Evolutionary conservation across 2,797 vertebrate species (phyloP).

Genomic region (Streptopelia turtur): DNA sequence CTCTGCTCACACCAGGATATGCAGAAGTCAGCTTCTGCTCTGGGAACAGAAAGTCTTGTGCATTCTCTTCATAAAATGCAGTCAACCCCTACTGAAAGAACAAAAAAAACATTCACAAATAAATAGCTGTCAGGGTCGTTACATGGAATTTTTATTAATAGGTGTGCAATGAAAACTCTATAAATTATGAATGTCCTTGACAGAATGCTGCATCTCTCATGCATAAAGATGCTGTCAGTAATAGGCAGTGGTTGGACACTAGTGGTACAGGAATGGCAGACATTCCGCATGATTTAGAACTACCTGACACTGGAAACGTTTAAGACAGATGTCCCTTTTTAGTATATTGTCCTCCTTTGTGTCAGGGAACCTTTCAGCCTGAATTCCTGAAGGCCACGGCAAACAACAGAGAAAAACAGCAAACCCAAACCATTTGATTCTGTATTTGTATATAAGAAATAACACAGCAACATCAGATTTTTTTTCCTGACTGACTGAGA

Average conservation of each 20-base stretch:
- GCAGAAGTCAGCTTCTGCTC: conserved; percentile 81
- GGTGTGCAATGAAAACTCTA: neutral
- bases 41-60: conserved; percentile 83
- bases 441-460: neutral
- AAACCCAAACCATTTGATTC: neutral
- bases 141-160: neutral
- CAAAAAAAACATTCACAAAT: neutral
- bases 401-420: neutral
- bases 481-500: neutral
- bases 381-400: neutral
- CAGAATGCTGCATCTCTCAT: neutral
- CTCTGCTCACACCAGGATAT: conserved; percentile 77
- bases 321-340: neutral
- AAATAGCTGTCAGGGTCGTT: neutral
- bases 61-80: conserved; percentile 82
- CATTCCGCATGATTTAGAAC: neutral
- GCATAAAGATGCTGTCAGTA: neutral
- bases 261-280: neutral
- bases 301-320: neutral
- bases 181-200: neutral
- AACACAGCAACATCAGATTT: neutral
- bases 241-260: neutral
- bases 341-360: neutral
- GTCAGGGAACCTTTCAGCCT: neutral
- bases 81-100: conserved; percentile 69